Percentiles rank a stretch among this genome's conserved stretches.
Conservation (phyloP, 2,797 vertebrate genomes). For the Chelidonichthys spinosus region DNA sequence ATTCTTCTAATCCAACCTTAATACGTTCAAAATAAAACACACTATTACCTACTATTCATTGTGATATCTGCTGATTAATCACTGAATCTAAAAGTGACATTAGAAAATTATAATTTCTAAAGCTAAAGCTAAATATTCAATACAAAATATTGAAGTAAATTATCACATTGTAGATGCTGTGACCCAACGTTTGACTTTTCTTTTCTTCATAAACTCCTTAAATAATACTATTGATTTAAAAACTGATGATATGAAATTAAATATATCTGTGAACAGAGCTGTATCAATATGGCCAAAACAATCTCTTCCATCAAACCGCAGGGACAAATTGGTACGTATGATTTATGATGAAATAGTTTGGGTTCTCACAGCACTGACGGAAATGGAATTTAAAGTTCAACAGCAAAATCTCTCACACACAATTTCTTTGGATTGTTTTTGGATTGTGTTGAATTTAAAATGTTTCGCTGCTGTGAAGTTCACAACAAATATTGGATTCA, state of each 20-base stretch:
- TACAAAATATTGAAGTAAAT: too few relatives aligned
- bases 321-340: too few relatives aligned
- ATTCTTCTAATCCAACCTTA: too few relatives aligned
- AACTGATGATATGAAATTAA: too few relatives aligned
- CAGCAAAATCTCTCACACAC: neutral
- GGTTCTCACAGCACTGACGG: neutral
- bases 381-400: neutral
- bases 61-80: neutral
- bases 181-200: too few relatives aligned
- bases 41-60: neutral
- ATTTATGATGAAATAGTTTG: conserved; percentile 1
- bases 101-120: neutral
- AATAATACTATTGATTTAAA: too few relatives aligned
- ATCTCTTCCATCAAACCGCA: neutral
- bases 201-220: too few relatives aligned
- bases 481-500: neutral
- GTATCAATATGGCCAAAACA: neutral
- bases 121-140: neutral
- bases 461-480: neutral
- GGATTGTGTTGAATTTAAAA: neutral
- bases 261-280: neutral
- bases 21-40: neutral
- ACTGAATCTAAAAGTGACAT: neutral
- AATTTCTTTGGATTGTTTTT: neutral
- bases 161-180: too few relatives aligned